Conservation (phyloP, 2,797 vertebrate species). For the Streptopelia turtur region DNA sequence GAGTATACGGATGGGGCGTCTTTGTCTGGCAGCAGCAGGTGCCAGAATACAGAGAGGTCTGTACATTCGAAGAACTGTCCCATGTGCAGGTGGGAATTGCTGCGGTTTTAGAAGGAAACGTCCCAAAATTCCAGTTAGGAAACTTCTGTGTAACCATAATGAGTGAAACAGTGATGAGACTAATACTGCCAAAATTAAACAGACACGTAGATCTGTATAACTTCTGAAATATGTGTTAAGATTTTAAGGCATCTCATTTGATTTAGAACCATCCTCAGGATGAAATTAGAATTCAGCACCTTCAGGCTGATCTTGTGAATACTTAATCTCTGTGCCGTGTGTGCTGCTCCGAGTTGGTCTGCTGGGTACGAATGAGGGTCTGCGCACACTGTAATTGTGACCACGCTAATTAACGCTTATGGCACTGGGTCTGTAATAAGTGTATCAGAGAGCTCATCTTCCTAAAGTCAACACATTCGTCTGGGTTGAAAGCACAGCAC, state of each 20-base stretch:
- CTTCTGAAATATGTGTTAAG: not conserved
- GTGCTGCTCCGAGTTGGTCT: not conserved
- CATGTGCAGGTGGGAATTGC: not conserved
- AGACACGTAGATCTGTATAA: not conserved
- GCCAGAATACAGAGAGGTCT: not conserved
- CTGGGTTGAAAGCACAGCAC: not conserved
- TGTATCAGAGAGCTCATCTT: not conserved
- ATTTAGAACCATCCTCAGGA: not conserved
- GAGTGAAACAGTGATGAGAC: not conserved
- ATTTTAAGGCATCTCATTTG: not conserved
- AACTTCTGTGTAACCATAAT: not conserved
- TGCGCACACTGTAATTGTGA: not conserved
- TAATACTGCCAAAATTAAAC: not conserved
- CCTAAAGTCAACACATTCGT: not conserved
- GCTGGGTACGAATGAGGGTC: not conserved
- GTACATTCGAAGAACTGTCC: not conserved
- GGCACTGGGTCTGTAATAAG: not conserved
- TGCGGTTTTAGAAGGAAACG: not conserved
- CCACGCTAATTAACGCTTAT: accelerated
- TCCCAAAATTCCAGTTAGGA: not conserved
- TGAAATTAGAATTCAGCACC: not conserved
- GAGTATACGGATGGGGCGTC: not conserved
- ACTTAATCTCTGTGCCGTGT: not conserved
- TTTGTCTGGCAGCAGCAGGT: not conserved
- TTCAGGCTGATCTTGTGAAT: not conserved